Conservation (phyloP, 2,888 invertebrate genomes). For the Acleris literana region DNA sequence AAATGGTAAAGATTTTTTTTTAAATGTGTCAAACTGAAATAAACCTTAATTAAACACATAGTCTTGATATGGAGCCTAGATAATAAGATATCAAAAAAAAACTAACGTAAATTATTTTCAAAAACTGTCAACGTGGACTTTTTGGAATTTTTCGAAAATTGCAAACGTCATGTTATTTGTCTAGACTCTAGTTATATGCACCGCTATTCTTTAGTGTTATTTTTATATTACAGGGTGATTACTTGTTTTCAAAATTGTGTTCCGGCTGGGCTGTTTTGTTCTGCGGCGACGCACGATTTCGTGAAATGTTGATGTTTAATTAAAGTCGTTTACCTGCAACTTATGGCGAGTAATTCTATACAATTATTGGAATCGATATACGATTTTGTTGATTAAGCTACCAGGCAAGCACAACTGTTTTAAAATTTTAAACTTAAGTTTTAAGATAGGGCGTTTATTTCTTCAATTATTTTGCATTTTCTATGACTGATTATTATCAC, state of each 20-base stretch:
- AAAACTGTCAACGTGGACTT: too few relatives aligned
- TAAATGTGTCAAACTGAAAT: too few relatives aligned
- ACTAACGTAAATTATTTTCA: too few relatives aligned
- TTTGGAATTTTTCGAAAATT: too few relatives aligned
- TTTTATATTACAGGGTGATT: neutral
- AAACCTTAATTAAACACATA: too few relatives aligned
- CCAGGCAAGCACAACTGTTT: neutral
- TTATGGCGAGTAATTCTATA: constrained; percentile 6
- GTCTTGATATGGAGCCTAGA: neutral
- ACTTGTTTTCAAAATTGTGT: neutral
- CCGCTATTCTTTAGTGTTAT: neutral
- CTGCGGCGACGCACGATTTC: constrained; percentile 1
- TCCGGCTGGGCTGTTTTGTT: neutral
- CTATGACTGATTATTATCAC: too few relatives aligned
- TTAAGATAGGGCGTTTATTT: neutral
- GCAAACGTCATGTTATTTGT: too few relatives aligned
- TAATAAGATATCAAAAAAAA: too few relatives aligned
- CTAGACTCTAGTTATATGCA: neutral
- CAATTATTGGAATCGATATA: neutral
- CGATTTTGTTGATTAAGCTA: neutral
- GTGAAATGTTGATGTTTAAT: constrained; percentile 1
- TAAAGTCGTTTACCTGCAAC: constrained; percentile 10
- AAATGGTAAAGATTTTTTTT: too few relatives aligned
- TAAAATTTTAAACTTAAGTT: neutral
- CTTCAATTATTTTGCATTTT: too few relatives aligned